Base-by-base conservation (phyloP, 1,140 invertebrate genomes). In the Magallana gigas region DNA sequence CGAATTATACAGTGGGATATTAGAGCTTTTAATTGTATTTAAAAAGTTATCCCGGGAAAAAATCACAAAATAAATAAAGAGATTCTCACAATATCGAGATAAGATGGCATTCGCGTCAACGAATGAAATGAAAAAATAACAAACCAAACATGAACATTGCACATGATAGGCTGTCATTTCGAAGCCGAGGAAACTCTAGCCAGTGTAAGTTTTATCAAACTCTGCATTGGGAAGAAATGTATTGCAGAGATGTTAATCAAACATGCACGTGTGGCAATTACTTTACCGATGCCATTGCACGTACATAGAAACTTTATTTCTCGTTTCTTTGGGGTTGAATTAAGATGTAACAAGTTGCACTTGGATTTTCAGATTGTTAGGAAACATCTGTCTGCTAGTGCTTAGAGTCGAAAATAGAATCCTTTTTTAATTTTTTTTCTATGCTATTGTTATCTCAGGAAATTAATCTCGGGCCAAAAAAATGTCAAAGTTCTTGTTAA, bases 21-120 rank as follows among this genome's bases (percentile, higher is more conserved):
- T 76, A 76, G 68, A 76, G 68, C 68, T 76, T 76, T 76, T 76
- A 76, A 76, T 76, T 76, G 68, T 76, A 76, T 76, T 76, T 76
- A 76, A 36, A 76, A 76, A 76, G 68, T 76, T 76, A 76, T 76
- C 68, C 68, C 68, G 68, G 68, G 68, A 76, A 76, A 76, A 76
- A 76, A 76, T 76, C 68, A 76, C 68, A 76, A 29, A 76, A 76
- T 23, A 76, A 76, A 76, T 76, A 76, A 76, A 76, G 68, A 76
- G 68, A 76, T 29, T 76, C 68, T 76, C 68, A 18, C 23, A 76
- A 76, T 76, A 29, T 76, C 68, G 18, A 76, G 68, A 76, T 76
- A 76, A 76, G 68, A 76, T 76, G 68, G 68, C 23, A 29, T 76
- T 76, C 68, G 23, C 68, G 68, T 76, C 68, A 76, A 76, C 68